These are phyloP conservation scores for Saturnia pavonia DNA, from an alignment of 2,888 invertebrate genomes.

Conservation along the genomic window DNA sequence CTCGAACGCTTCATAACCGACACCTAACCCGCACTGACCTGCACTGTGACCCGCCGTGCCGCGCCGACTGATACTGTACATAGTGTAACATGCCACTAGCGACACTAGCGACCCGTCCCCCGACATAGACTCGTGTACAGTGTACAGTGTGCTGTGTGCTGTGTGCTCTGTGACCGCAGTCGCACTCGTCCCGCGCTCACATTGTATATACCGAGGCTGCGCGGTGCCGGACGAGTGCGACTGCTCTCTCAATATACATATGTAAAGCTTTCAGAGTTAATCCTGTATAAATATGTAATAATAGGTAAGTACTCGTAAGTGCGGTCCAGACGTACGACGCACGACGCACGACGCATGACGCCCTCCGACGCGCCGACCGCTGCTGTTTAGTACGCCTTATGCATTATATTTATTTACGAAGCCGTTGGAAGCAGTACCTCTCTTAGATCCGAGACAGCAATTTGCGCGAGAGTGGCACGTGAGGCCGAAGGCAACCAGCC, in stretches of 20 bases:
- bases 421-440: not conserved
- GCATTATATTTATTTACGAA: not conserved
- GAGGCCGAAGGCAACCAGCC: not conserved
- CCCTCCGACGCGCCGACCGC: not conserved
- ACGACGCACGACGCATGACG: not conserved
- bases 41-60: conserved; percentile 26
- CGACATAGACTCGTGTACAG: not conserved
- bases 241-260: conserved; percentile 43
- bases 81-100: not conserved
- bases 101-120: too few relatives aligned
- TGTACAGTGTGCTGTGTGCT: too few relatives aligned
- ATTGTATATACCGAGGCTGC: too few relatives aligned
- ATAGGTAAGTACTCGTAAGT: conserved; percentile 26
- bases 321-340: conserved; percentile 19
- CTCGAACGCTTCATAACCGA: conserved; percentile 14
- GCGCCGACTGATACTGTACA: conserved; percentile 23
- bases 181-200: too few relatives aligned
- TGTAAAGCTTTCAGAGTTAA: conserved; percentile 39
- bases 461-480: not conserved
- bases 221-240: too few relatives aligned
- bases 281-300: conserved; percentile 6
- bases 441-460: not conserved
- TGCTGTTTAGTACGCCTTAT: too few relatives aligned
- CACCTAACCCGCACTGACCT: conserved; percentile 19
- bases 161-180: too few relatives aligned